A percentile compares a stretch with the other conserved stretches of the same genome.
These are phyloP conservation scores for Cataglyphis rosenhaueri DNA, from an alignment of 2,888 invertebrate species.

Conservation along the genomic window DNA sequence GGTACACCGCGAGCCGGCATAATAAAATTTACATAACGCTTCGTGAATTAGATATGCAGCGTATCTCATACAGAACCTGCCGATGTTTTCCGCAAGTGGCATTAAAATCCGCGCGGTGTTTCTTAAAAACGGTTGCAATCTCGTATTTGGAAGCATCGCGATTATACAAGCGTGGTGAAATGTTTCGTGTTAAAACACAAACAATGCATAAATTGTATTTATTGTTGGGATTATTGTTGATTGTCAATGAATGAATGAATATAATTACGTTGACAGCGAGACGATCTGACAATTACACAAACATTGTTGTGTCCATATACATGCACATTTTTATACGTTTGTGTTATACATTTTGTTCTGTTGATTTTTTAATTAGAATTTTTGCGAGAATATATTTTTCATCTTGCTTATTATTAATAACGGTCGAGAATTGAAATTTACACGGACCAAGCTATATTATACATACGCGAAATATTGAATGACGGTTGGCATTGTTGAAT, in stretches of 20 bases:
- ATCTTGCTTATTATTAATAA: neutral
- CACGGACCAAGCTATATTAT: neutral
- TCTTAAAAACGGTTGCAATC: conserved; percentile 9
- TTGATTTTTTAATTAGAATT: neutral
- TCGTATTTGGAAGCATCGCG: conserved; percentile 28
- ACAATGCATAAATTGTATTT: neutral
- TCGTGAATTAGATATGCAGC: conserved; percentile 71
- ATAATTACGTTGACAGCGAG: neutral
- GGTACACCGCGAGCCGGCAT: conserved; percentile 72
- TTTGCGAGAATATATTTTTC: neutral
- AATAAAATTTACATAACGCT: conserved; percentile 78
- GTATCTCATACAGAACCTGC: conserved; percentile 18
- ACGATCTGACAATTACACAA: neutral
- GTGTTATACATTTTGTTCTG: neutral
- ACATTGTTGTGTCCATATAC: neutral
- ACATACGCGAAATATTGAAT: neutral
- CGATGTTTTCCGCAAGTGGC: conserved; percentile 29
- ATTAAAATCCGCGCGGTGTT: neutral
- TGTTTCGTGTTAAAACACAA: conserved; percentile 5
- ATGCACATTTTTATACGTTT: neutral
- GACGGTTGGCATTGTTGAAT: conserved; percentile 57
- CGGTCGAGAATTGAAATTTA: neutral
- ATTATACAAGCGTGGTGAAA: conserved; percentile 16
- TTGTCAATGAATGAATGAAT: conserved; percentile 22
- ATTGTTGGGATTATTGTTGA: conserved; percentile 20